Evolutionary conservation across 2,113 vertebrate species (phyloP).

Genomic region (Kryptolebias marmoratus): DNA sequence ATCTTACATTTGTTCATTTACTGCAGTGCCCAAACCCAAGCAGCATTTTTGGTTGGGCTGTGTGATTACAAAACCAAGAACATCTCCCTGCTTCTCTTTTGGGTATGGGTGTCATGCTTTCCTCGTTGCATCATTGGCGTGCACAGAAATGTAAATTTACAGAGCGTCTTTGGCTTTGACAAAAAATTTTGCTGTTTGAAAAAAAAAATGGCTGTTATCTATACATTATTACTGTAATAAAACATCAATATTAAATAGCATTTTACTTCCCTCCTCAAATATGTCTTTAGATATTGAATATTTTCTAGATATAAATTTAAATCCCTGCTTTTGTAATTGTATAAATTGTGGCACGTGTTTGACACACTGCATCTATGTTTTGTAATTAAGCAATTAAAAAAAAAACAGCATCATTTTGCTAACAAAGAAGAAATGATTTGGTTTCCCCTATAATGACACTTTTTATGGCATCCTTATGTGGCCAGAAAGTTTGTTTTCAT

Average conservation of each 20-base stretch:
- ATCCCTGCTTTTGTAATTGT: too few species aligned
- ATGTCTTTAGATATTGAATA: not conserved
- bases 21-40: not conserved
- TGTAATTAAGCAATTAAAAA: too few species aligned
- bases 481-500: constrained; percentile 28
- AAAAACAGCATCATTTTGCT: too few species aligned
- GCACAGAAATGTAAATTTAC: not conserved
- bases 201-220: not conserved
- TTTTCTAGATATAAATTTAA: too few species aligned
- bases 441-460: too few species aligned
- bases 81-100: not conserved
- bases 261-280: not conserved
- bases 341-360: too few species aligned
- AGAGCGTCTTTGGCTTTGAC: not conserved
- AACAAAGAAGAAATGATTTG: too few species aligned
- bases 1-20: not conserved
- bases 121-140: not conserved
- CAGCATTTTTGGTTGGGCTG: constrained; percentile 3
- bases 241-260: not conserved
- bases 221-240: not conserved
- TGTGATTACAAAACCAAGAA: constrained; percentile 8
- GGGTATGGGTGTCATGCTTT: not conserved
- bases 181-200: not conserved
- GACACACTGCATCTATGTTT: too few species aligned
- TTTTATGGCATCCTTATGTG: not conserved